phyloP scores from a whole-genome alignment of 2,113 vertebrate species.

The Excalfactoria chinensis region DNA sequence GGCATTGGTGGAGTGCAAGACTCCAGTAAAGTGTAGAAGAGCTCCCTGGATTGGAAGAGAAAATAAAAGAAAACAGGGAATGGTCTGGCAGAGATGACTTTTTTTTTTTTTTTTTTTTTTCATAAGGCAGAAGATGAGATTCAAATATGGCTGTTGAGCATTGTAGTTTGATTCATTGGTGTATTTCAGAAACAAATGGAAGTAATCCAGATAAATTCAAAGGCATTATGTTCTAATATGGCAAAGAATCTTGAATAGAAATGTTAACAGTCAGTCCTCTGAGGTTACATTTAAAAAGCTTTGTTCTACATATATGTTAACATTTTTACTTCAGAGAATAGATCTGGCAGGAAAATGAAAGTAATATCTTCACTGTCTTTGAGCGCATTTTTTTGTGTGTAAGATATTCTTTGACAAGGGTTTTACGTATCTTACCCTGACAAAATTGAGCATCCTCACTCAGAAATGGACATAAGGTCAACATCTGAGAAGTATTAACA shows the following conservation, averaged over 20 bases:
- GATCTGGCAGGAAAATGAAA: background rate
- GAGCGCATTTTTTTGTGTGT: background rate
- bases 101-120: background rate
- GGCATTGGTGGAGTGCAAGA: background rate
- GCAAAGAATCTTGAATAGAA: background rate
- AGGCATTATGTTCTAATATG: background rate
- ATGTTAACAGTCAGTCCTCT: background rate
- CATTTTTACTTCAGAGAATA: background rate
- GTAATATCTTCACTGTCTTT: background rate
- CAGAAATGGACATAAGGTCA: background rate
- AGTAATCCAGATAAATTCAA: background rate
- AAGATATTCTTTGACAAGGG: background rate
- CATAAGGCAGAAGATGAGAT: background rate
- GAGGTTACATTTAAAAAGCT: background rate
- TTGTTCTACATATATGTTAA: background rate
- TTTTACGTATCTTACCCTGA: background rate
- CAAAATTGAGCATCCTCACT: background rate
- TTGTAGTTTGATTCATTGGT: background rate
- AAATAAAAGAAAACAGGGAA: background rate
- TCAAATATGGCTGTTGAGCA: background rate
- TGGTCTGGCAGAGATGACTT: background rate
- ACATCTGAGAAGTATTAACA: background rate
- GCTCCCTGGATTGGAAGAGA: background rate
- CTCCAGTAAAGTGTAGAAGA: background rate
- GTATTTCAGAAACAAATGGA: background rate